Evolutionary conservation across 2,888 invertebrate species (phyloP), one percentile per base, ranked within the genome.

Genomic region (Eumacrocentrus americanus): DNA sequence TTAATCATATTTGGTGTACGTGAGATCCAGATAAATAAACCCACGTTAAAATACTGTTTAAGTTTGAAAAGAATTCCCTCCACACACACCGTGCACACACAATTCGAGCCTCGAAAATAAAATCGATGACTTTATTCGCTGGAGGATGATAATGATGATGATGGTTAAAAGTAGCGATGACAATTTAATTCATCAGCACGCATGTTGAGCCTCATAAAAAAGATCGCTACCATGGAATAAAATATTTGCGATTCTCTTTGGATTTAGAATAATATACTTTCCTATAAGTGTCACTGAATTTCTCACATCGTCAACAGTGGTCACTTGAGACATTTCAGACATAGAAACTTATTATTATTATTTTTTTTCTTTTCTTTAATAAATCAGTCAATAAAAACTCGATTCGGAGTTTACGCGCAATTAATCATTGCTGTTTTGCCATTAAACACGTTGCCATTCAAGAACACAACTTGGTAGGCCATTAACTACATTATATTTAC

Each of bases 221-320:
- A 61, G 51, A 52, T 62, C 38, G 29, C 62, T 56, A 57, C 48
- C 12, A 62, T 64, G 58, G 61, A 60, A 65, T 68, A 63, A 70
- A 67, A 65, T 67, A 69, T 61, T 69, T 56, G 60, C 59, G 51
- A 57, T 63, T 67, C 54, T 67, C 66, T 69, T 67, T 69, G 68
- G 67, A 66, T 64, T 64, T 65, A 61, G 60, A 67, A 66, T 66
- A 65, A 64, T 64, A 67, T 61, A 64, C 62, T 57, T 64, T 61
- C 25, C 2, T 25, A 11, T 46, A n/a, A n/a, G n/a, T n/a, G n/a
- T n/a, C n/a, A n/a, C n/a, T n/a, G n/a, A n/a, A n/a, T 23, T 25
- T 25, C 14, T n/a, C 20, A 9, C 37, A 37, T 37, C 9, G 20
- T 20, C 3, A 9, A 42, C 18, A 16, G 5, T 42, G 20, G 23